A percentile compares a stretch with the other conserved stretches of the same genome.
Conservation (phyloP, 2,797 vertebrate genomes). For the Helarctos malayanus region DNA sequence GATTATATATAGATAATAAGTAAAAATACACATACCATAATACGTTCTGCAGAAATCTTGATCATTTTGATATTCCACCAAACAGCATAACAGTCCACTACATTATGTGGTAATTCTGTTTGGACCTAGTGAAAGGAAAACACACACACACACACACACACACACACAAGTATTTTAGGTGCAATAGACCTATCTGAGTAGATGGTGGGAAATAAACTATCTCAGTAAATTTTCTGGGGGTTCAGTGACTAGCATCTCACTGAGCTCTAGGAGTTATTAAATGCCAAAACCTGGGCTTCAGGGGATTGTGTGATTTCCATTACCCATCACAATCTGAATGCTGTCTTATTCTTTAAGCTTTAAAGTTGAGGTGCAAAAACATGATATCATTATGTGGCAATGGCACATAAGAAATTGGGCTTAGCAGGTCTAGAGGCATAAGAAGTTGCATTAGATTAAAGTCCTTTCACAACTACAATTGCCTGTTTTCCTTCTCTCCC, state of each 20-base stretch:
- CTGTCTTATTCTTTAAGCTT: not conserved
- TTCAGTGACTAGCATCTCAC: not conserved
- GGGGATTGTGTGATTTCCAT: not conserved
- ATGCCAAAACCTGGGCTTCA: not conserved
- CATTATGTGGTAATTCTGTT: not conserved
- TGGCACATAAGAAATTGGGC: not conserved
- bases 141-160: too few species aligned
- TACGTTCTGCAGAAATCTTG: not conserved
- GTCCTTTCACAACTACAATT: not conserved
- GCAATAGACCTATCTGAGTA: not conserved
- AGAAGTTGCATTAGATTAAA: not conserved
- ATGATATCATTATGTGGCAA: not conserved
- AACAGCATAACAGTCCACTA: not conserved
- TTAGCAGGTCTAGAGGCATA: not conserved
- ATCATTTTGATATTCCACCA: not conserved
- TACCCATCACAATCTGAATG: not conserved
- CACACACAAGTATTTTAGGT: not conserved
- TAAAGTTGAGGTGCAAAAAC: not conserved
- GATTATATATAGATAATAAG: too few species aligned
- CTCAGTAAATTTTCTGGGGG: not conserved
- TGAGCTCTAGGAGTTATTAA: not conserved
- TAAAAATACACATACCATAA: not conserved
- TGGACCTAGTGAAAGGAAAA: not conserved
- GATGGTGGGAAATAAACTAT: not conserved
- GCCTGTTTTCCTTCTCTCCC: not conserved